A percentile compares a stretch with the other conserved stretches of the same genome.
Conservation (phyloP, 2,113 vertebrate genomes). For the Dermatemys mawii region DNA sequence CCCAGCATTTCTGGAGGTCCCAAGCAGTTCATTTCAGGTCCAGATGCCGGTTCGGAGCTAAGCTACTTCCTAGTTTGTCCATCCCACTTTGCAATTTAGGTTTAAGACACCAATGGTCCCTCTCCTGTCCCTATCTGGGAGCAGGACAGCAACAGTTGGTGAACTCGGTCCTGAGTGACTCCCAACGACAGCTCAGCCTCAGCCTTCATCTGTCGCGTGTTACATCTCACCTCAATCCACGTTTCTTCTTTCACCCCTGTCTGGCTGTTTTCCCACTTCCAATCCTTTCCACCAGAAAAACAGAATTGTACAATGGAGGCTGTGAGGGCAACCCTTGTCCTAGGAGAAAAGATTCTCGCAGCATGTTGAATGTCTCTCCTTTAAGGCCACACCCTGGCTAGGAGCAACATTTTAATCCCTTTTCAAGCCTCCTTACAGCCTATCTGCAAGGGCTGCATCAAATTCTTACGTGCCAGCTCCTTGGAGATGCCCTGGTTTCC, state of each 20-base stretch:
- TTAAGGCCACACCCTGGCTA: neutral
- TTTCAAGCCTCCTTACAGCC: neutral
- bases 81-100: neutral
- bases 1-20: neutral
- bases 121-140: neutral
- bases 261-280: neutral
- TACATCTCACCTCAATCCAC: accelerated
- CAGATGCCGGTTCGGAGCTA: accelerated
- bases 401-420: neutral
- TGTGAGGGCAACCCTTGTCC: neutral
- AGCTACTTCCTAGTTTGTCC: no score
- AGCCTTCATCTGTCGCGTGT: neutral
- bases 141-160: neutral
- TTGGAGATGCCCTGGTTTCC: neutral
- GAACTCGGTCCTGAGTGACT: neutral
- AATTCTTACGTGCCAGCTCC: neutral
- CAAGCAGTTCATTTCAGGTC: neutral
- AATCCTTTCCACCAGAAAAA: neutral
- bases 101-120: neutral
- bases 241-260: neutral
- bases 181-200: neutral
- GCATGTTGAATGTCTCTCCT: neutral
- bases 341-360: neutral
- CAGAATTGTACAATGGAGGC: neutral
- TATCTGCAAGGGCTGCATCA: neutral